These are phyloP conservation scores for Zeus faber DNA, from an alignment of 2,113 vertebrate species.

Conservation along the genomic window DNA sequence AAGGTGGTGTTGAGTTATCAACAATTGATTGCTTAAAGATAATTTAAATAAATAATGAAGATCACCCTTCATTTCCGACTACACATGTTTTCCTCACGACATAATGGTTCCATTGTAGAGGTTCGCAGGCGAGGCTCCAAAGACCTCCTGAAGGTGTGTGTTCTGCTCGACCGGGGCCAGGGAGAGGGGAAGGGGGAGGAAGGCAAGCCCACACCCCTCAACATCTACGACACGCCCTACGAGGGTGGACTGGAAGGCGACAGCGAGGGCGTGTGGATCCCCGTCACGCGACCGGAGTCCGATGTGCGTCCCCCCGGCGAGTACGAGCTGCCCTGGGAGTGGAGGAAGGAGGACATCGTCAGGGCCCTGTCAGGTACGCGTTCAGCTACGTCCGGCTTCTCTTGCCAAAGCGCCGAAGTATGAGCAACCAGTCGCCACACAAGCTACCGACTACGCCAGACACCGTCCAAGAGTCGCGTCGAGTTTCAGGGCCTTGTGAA, in stretches of 20 bases:
- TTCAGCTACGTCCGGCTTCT: too few relatives aligned
- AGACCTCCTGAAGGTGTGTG: constrained; percentile 88
- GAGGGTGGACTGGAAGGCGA: constrained; percentile 70
- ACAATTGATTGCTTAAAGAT: too few relatives aligned
- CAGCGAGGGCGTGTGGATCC: constrained; percentile 69
- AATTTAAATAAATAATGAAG: too few relatives aligned
- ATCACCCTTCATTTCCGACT: too few relatives aligned
- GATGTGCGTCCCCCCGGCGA: constrained; percentile 73
- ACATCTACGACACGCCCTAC: constrained; percentile 77
- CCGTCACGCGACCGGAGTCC: constrained; percentile 74
- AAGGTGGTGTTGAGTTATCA: too few relatives aligned
- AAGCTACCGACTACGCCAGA: too few relatives aligned
- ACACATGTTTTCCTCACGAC: too few relatives aligned
- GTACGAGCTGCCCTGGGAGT: constrained; percentile 80
- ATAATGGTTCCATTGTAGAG: constrained; percentile 68
- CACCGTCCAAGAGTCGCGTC: too few relatives aligned
- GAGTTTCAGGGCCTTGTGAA: too few relatives aligned
- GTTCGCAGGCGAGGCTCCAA: constrained; percentile 90
- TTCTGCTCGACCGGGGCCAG: constrained; percentile 80
- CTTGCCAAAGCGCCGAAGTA: too few relatives aligned
- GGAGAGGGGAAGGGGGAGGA: constrained; percentile 47
- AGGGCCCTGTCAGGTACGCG: constrained; percentile 76
- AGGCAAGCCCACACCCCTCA: constrained; percentile 53
- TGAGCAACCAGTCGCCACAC: too few relatives aligned
- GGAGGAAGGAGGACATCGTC: constrained; percentile 80